A percentile compares a stretch with the other conserved stretches of the same genome.
Conservation (phyloP, 1,140 invertebrate species). For the Aphelenchoides fujianensis region DNA sequence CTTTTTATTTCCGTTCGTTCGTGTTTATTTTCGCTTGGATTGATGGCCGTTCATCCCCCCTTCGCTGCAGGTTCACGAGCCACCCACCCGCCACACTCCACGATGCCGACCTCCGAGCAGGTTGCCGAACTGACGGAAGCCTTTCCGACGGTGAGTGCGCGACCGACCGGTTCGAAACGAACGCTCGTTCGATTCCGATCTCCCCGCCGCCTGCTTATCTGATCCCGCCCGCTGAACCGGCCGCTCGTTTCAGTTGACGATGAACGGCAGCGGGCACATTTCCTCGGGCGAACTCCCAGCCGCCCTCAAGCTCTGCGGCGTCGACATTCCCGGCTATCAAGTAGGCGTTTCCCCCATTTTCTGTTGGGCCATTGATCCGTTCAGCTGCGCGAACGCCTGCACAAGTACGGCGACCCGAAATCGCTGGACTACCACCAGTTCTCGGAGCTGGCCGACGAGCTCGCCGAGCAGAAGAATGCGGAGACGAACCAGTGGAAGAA, state of each 20-base stretch:
- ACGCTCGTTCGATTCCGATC: slow-evolving; percentile 31
- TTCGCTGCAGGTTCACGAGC: too few relatives aligned
- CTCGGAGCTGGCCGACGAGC: slow-evolving; percentile 72
- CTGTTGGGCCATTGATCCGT: neutral
- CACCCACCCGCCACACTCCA: too few relatives aligned
- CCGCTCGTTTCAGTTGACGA: too few relatives aligned
- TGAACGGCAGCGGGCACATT: slow-evolving; percentile 43
- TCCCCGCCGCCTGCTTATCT: too few relatives aligned
- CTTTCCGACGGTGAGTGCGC: slow-evolving; percentile 39
- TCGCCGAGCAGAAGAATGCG: slow-evolving; percentile 83
- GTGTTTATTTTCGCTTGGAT: too few relatives aligned
- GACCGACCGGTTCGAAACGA: neutral
- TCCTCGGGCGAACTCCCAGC: slow-evolving; percentile 40
- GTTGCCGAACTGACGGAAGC: slow-evolving; percentile 39
- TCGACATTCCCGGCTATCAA: slow-evolving; percentile 59
- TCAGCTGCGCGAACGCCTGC: slow-evolving; percentile 51
- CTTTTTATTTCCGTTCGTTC: too few relatives aligned
- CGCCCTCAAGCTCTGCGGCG: slow-evolving; percentile 54
- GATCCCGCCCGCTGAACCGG: too few relatives aligned
- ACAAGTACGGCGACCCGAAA: slow-evolving; percentile 40
- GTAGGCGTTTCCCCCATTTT: slow-evolving; percentile 30
- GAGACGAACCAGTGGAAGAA: slow-evolving; percentile 85
- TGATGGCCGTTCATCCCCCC: too few relatives aligned
- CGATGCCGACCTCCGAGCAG: slow-evolving; percentile 37
- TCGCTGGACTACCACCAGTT: slow-evolving; percentile 48